Evolutionary conservation across 2,113 vertebrate genomes (phyloP), one percentile per base, ranked within the genome.

Genomic region (Sciurus niger): DNA sequence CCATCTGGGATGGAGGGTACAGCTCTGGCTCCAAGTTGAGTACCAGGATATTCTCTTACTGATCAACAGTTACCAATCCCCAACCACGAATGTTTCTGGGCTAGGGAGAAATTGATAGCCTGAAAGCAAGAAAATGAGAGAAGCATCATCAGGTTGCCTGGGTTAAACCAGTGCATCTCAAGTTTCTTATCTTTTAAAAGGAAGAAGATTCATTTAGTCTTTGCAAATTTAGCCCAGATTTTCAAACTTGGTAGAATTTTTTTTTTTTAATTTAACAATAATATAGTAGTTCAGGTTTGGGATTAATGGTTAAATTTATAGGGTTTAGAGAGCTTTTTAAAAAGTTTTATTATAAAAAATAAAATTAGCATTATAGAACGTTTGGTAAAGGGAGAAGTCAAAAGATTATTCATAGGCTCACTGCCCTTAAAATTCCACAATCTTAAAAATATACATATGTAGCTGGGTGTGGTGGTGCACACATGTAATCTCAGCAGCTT

Each of bases 211-310:
- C n/a, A 73, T n/a, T 40, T 51, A n/a, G 60, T 58, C 51, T 80
- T 88, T 67, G 28, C 70, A 20, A 90, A 70, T 76, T 60, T 80
- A 46, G 73, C 22, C 82, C 34, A 80, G 73, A 60, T 96, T 95
- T 46, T 85, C 67, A 51, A 74, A 76, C 30, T 76, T 13, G 48
- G 34, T 32, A 68, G 48, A 58, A 8, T 5, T 34, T 5, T 6
- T 34, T 37, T 72, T 46, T 63, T 53, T 22, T 40, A 65, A 65
- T 25, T 84, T 90, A 40, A 95, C 37, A 90, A n/a, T 67, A 70
- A 51, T 46, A 55, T 46, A 46, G 32, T 32, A n/a, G n/a, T 67
- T 89, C 32, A 77, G 83, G 6, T 86, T 94, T 70, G 51, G 18
- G 48, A 80, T 94, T 68, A 74, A 60, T 77, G 43, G 18, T 74